Percentiles rank a stretch among this genome's conserved stretches.
phyloP scores from a whole-genome alignment of 2,113 vertebrate genomes.

The Hemichromis elongatus region DNA sequence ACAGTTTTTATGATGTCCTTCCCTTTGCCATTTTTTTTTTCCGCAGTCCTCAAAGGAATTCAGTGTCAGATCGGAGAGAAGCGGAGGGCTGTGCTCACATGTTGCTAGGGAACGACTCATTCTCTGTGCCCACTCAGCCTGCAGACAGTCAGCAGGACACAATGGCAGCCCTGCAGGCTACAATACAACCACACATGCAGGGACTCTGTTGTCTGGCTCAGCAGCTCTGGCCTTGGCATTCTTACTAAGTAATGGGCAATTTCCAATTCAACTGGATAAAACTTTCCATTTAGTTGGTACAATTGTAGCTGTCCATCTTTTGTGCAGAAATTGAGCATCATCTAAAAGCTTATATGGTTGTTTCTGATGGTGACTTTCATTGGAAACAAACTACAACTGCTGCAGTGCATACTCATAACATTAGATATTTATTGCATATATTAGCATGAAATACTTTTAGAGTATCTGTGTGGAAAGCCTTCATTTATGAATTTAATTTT shows the following conservation, averaged over 20 bases:
- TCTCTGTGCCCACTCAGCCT: constrained; percentile 64
- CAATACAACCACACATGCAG: constrained; percentile 20
- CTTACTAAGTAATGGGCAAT: background rate
- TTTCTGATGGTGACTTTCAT: background rate
- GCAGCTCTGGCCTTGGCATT: background rate
- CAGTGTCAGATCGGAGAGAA: constrained; percentile 41
- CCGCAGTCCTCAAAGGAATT: constrained; percentile 54
- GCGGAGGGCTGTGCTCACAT: constrained; percentile 39
- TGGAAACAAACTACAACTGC: background rate
- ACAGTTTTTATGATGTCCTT: constrained; percentile 2
- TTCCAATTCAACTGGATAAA: background rate
- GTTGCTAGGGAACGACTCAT: constrained; percentile 73
- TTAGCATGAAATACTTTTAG: background rate
- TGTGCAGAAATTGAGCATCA: background rate
- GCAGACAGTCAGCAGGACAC: constrained; percentile 54
- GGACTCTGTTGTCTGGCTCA: background rate
- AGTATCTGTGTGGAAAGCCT: background rate
- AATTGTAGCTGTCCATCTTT: background rate
- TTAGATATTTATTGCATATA: background rate
- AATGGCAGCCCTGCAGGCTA: constrained; percentile 38
- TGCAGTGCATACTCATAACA: background rate
- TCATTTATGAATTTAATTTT: background rate
- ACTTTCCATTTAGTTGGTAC: background rate
- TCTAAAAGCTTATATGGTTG: background rate
- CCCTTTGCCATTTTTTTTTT: constrained; percentile 6